Evolutionary conservation across 1,140 invertebrate species (phyloP), one percentile per base, ranked within the genome.

Genomic region (Zelostemma sp.): DNA sequence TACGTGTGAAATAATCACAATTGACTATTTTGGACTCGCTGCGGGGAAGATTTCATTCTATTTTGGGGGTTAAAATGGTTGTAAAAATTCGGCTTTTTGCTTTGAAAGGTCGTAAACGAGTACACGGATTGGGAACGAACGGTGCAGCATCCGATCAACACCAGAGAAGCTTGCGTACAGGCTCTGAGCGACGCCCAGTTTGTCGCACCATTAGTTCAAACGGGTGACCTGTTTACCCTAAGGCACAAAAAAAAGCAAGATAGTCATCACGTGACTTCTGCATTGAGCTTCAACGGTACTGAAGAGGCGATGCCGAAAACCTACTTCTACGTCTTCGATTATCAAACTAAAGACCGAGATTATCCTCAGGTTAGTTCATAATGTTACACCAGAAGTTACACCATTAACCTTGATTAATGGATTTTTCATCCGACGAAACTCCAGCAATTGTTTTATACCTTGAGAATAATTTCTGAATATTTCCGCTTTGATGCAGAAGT

Each of bases 101-200:
- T n/a, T n/a, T n/a, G n/a, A n/a, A n/a, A 87, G 87, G 86, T 96
- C 16, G 93, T 97, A 31, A 98, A 99, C 79, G 96, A 99, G 75
- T 99, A 99, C 79, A 97, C 95, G 6, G 95, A 98, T 80, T 98
- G 97, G 97, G 95, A 97, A 79, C 87, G 93, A 80, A 95, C 95
- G 1, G 92, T 93, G 1, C 90, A 95, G 77, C 95, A 97, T 86
- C 95, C 95, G 16, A 92, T 96, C 47, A 95, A 95, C 73, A 95
- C 96, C 0, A 87, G 97, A 28, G 96, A 99, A 76, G 93, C 95
- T 18, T 95, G 97, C 0, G 91, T 99, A 3, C 91, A 95, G 12
- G 94, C 97, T 1, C 82, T 99, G 0, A 96, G 95, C 48, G 97
- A 99, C 79, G 96, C 94, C 0, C 92, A 96, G 73, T 95, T 93